phyloP scores from a whole-genome alignment of 2,113 vertebrate genomes.

The Sigmodon hispidus region DNA sequence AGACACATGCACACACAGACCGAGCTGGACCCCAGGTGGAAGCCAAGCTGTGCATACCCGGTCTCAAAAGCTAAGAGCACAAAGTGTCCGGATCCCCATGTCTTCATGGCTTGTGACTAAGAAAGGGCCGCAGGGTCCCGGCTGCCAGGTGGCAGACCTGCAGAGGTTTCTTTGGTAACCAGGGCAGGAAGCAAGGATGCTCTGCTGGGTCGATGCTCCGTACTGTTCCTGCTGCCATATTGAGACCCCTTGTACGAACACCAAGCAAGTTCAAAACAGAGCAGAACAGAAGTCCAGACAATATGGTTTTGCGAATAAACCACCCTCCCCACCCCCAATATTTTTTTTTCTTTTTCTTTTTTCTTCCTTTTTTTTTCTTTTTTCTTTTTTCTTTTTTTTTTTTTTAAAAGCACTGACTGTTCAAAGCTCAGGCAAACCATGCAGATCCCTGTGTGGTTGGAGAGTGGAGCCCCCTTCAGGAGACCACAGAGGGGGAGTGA shows the following conservation, averaged over 20 bases:
- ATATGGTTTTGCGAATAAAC: slow-evolving; percentile 66
- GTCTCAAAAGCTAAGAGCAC: slow-evolving; percentile 80
- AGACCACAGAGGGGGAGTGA: slow-evolving; percentile 96
- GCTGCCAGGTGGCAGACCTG: slow-evolving; percentile 84
- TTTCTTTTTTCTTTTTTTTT: slow-evolving; percentile 59
- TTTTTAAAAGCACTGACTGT: slow-evolving; percentile 87
- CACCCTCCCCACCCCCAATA: slow-evolving; percentile 71
- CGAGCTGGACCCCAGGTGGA: slow-evolving; percentile 77
- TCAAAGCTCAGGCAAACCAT: slow-evolving; percentile 89
- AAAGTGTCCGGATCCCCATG: slow-evolving; percentile 84
- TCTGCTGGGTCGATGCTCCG: slow-evolving; percentile 80
- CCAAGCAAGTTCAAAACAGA: slow-evolving; percentile 86
- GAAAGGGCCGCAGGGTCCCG: slow-evolving; percentile 68
- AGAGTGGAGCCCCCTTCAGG: slow-evolving; percentile 87
- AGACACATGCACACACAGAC: slow-evolving; percentile 85
- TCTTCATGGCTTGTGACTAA: slow-evolving; percentile 83
- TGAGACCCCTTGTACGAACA: slow-evolving; percentile 86
- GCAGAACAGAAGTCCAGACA: slow-evolving; percentile 69
- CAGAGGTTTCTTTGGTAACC: slow-evolving; percentile 96
- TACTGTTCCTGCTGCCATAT: slow-evolving; percentile 85
- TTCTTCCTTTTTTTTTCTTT: slow-evolving; percentile 55
- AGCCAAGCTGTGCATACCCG: slow-evolving; percentile 77
- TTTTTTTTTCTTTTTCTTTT: slow-evolving; percentile 26
- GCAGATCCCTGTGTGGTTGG: slow-evolving; percentile 77
- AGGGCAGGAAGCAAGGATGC: slow-evolving; percentile 90